Percentiles rank a stretch among this genome's conserved stretches.
Evolutionary conservation across 2,113 vertebrate species (phyloP).

Genomic region (Brachionichthys hirsutus): DNA sequence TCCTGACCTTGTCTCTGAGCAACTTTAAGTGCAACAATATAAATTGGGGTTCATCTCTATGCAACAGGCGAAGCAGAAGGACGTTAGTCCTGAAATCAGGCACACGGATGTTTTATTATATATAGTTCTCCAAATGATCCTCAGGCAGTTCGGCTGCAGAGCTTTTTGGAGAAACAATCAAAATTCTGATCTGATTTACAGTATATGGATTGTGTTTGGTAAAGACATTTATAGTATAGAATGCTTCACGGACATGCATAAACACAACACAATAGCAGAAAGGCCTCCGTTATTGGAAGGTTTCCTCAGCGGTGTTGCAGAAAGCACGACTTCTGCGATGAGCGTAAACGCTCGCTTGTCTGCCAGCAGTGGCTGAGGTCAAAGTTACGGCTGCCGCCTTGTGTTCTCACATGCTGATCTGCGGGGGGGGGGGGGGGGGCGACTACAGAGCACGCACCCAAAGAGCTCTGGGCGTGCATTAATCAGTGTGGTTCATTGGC

Average conservation of each 20-base stretch:
- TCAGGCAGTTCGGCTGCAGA: conserved; percentile 31
- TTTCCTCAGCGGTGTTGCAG: conserved; percentile 7
- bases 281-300: too few relatives aligned
- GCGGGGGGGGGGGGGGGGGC: conserved; percentile 88
- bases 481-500: conserved; percentile 97
- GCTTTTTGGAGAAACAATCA: conserved; percentile 33
- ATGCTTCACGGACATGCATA: conserved; percentile 13
- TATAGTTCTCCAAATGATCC: conserved; percentile 46
- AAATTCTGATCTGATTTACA: conserved; percentile 53
- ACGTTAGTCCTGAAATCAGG: conserved; percentile 56
- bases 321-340: too few relatives aligned
- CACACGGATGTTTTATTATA: conserved; percentile 58
- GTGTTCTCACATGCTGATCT: conserved; percentile 87
- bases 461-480: conserved; percentile 85
- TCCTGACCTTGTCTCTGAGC: conserved; percentile 64
- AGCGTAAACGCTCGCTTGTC: conserved; percentile 26
- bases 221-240: conserved; percentile 26
- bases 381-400: conserved; percentile 57
- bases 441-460: conserved; percentile 63
- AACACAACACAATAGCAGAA: conserved; percentile 5
- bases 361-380: conserved; percentile 52
- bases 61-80: conserved; percentile 51
- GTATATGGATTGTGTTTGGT: conserved; percentile 50
- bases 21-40: conserved; percentile 71
- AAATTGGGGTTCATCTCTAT: conserved; percentile 69